Base-by-base conservation (phyloP, 2,797 vertebrate species). In the Crenuchus spilurus region DNA sequence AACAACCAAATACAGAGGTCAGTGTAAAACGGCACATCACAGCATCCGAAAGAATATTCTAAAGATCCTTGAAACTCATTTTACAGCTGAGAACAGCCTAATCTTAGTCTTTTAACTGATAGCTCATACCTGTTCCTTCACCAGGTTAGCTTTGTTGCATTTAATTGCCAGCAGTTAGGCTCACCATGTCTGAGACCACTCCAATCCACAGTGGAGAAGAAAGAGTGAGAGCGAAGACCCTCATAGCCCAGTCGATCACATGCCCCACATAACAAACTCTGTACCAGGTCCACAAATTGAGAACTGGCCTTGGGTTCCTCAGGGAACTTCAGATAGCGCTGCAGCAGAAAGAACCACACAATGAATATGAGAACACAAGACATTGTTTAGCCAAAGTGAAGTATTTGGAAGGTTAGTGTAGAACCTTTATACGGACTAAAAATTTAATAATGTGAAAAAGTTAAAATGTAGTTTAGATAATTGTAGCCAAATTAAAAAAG, bases 271-370 rank as follows among this genome's bases (percentile, higher is more conserved):
- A 99, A 88, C 76, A 99, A 87, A 82, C 94, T 93, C 84, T 95
- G 95, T 82, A 99, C 89, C 80, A 99, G 90, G 84, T 99, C 96
- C 69, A 95, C 85, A 88, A 94, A 94, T 77, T 90, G 89, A 66
- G 86, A 88, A 79, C 94, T 97, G 78, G 94, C 89, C 86, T 89
- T 93, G 33, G 93, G 91, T 57, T 94, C 92, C 37, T 92, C 90
- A 2, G 96, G 96, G 86, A 99, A 97, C 88, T 95, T 97, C 78
- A 99, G 91, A 83, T 91, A 97, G 22, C 87, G 87, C 97, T 99
- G 89, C 37, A 66, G 55, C 10, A 1, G 14, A 51, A 74, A 26
- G 54, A 41, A 16, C 2, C 62, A 52, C 54, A 18, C 20, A 74
- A 7, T n/a, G 28, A 62, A 18, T 42, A 1, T 14, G 5, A 37